Evolutionary conservation across 2,113 vertebrate genomes (phyloP).

Genomic region (Triplophysa tibetana): DNA sequence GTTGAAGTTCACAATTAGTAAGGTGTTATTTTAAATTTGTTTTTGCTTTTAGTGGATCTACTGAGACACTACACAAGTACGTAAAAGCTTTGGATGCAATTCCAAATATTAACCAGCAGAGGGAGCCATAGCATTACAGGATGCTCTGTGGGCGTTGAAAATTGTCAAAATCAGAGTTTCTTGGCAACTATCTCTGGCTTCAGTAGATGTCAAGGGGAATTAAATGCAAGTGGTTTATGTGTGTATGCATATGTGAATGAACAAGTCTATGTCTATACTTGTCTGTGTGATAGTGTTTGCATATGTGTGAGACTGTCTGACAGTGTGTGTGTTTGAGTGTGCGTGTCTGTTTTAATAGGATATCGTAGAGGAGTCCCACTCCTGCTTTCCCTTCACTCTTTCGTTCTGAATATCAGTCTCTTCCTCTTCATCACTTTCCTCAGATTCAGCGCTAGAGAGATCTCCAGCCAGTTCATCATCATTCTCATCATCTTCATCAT

Average conservation of each 20-base stretch:
- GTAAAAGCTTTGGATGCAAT: constrained; percentile 40
- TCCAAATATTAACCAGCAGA: constrained; percentile 66
- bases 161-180: constrained; percentile 51
- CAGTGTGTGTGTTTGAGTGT: constrained; percentile 24
- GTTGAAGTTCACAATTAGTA: constrained; percentile 20
- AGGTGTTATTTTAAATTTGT: neutral
- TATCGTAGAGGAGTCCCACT: constrained; percentile 87
- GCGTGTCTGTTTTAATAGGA: constrained; percentile 76
- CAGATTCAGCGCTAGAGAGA: constrained; percentile 84
- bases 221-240: constrained; percentile 8
- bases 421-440: constrained; percentile 85
- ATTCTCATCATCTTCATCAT: constrained; percentile 76
- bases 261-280: constrained; percentile 20
- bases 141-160: constrained; percentile 35
- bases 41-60: constrained; percentile 10
- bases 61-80: neutral
- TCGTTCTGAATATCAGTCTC: constrained; percentile 67
- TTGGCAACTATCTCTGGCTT: constrained; percentile 46
- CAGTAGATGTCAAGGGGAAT: constrained; percentile 27
- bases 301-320: constrained; percentile 19
- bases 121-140: constrained; percentile 62
- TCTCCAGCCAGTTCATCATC: constrained; percentile 83
- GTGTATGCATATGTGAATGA: neutral
- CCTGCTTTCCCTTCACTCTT: constrained; percentile 80
- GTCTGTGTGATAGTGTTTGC: constrained; percentile 10